A percentile compares a stretch with the other conserved stretches of the same genome.
Conservation (phyloP, 2,113 vertebrate species). For the Chloroceryle aenea region DNA sequence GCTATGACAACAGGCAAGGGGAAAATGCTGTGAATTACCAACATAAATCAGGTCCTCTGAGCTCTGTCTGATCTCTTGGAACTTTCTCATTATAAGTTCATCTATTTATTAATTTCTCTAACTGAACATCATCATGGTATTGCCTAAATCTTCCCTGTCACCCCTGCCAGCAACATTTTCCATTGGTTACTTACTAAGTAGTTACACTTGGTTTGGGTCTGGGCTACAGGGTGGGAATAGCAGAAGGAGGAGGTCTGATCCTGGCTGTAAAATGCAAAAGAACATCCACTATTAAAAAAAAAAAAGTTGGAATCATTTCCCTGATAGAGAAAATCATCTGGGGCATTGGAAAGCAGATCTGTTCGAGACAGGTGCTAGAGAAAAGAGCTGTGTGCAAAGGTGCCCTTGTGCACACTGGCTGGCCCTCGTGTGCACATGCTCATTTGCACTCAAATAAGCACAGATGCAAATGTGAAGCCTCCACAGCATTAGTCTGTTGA, state of each 20-base stretch:
- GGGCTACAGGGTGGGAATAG: background rate
- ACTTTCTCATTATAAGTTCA: background rate
- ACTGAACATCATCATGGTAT: background rate
- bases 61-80: background rate
- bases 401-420: background rate
- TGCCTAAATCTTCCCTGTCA: background rate
- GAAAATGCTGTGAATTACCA: background rate
- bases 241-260: background rate
- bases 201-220: background rate
- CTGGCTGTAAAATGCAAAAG: background rate
- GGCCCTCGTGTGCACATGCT: background rate
- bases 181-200: background rate
- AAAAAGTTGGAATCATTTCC: conserved; percentile 39
- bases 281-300: background rate
- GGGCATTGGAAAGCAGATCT: conserved; percentile 26
- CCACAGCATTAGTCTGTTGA: background rate
- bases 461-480: background rate
- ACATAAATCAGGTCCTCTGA: background rate
- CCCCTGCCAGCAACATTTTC: background rate
- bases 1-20: background rate
- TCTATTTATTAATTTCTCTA: background rate
- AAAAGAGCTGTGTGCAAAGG: background rate
- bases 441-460: background rate
- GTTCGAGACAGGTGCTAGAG: conserved; percentile 17
- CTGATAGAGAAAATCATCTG: conserved; percentile 57